Evolutionary conservation across 30 jellyfish, hydroid and myxozoan genomes (phyloP).

Genomic region (Nemopilema nomurai): DNA sequence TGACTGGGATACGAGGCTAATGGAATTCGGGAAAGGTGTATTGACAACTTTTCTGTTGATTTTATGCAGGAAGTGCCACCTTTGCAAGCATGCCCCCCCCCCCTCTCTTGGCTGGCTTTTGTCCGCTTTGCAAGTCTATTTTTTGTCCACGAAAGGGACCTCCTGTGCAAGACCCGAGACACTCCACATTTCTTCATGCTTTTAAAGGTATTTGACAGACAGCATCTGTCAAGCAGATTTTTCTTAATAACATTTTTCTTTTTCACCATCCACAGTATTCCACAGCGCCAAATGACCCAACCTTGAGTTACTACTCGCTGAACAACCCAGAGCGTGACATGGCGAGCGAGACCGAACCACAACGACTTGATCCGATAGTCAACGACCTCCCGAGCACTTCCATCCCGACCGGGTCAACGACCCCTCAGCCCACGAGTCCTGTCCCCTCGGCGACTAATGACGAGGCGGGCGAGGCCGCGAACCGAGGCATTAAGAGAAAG

Average conservation of each 20-base stretch:
- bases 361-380: conserved; percentile 30
- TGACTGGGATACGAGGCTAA: too few relatives aligned
- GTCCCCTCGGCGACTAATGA: conserved; percentile 52
- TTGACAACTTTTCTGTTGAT: too few relatives aligned
- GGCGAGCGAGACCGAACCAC: conserved; percentile 77
- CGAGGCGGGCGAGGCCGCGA: conserved; percentile 56
- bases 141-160: too few relatives aligned
- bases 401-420: conserved; percentile 44
- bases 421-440: conserved; percentile 49
- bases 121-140: too few relatives aligned
- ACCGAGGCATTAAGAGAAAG: conserved; percentile 63
- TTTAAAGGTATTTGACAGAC: too few relatives aligned
- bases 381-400: conserved; percentile 54
- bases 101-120: too few relatives aligned
- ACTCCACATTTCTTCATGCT: too few relatives aligned
- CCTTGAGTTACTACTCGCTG: background rate
- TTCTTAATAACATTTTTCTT: background rate
- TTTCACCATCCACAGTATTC: background rate
- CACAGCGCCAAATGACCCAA: background rate
- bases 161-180: too few relatives aligned
- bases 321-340: background rate
- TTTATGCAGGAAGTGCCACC: too few relatives aligned
- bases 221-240: background rate
- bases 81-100: too few relatives aligned
- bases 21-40: too few relatives aligned